Conservation (phyloP, 2,797 vertebrate species). For the Poliocrania exsul region DNA sequence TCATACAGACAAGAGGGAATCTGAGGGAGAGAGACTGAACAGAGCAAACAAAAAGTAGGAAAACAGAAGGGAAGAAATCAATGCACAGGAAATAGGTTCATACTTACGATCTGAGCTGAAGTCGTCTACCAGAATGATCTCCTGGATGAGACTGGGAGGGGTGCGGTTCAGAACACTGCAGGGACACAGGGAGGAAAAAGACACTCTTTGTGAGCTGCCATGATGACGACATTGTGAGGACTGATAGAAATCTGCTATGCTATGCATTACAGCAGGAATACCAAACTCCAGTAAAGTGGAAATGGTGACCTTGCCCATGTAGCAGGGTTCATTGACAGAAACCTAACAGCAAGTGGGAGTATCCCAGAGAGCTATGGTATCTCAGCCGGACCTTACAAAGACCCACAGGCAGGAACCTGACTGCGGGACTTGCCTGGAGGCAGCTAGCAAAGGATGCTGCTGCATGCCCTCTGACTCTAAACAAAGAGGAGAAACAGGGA, state of each 20-base stretch:
- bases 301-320: neutral
- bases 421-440: neutral
- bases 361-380: neutral
- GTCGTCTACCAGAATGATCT: conserved; percentile 97
- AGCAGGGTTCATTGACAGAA: neutral
- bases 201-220: neutral
- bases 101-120: conserved; percentile 95
- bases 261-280: neutral
- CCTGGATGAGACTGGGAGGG: conserved; percentile 89
- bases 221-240: neutral
- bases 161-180: conserved; percentile 91
- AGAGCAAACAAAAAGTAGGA: neutral
- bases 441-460: neutral
- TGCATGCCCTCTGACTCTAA: neutral
- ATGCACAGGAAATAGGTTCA: neutral
- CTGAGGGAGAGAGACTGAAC: neutral
- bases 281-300: neutral
- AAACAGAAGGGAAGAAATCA: neutral
- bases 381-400: neutral
- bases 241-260: neutral
- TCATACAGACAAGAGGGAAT: neutral
- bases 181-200: neutral
- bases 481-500: neutral
- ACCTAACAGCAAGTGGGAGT: neutral
- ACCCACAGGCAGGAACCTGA: neutral